phyloP scores from a whole-genome alignment of 2,113 vertebrate genomes.

The Anarhynchus alexandrinus region DNA sequence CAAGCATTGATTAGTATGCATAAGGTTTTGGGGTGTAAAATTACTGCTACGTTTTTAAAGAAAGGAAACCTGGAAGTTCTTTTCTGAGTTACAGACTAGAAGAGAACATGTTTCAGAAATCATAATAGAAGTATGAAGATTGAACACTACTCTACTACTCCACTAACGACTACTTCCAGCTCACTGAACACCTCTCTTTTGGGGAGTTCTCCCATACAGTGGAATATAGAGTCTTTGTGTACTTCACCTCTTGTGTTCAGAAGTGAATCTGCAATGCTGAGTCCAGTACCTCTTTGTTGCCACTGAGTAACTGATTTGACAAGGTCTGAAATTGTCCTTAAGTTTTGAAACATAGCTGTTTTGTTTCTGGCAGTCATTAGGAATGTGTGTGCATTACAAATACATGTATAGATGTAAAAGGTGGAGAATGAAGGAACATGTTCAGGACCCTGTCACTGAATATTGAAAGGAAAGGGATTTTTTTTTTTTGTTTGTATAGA shows the following conservation, averaged over 20 bases:
- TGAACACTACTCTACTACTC: neutral
- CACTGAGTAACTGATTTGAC: neutral
- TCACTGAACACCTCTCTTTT: neutral
- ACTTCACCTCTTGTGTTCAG: neutral
- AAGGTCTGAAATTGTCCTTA: neutral
- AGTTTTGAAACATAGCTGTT: neutral
- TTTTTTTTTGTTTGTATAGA: neutral
- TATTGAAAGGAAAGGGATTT: neutral
- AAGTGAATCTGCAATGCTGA: neutral
- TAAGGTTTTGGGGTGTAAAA: neutral
- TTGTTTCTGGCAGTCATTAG: neutral
- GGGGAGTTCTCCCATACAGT: fast-evolving
- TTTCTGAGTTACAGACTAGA: neutral
- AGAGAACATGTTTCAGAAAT: neutral
- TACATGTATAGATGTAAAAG: neutral
- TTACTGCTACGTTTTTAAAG: neutral
- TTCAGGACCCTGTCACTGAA: neutral
- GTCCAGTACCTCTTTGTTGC: neutral
- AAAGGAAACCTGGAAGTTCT: neutral
- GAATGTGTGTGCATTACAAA: neutral
- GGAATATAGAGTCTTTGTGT: neutral
- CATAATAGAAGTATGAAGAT: neutral
- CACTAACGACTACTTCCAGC: neutral
- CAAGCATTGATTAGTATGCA: neutral
- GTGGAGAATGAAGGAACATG: neutral